Conservation (phyloP, 2,113 vertebrate species). For the Otolemur garnettii region DNA sequence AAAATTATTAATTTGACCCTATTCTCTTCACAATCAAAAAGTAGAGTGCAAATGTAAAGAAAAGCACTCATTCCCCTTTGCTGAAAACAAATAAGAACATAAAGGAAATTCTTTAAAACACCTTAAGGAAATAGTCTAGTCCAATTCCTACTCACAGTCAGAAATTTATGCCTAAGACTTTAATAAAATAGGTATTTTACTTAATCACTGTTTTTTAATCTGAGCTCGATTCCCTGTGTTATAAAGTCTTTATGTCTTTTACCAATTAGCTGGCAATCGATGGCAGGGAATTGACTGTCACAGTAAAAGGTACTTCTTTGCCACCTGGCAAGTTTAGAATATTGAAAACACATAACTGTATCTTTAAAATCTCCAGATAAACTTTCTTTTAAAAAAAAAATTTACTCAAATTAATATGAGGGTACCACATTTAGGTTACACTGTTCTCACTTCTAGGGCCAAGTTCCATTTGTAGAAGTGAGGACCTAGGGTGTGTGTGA, state of each 20-base stretch:
- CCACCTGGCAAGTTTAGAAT: neutral
- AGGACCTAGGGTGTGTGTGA: too few species aligned
- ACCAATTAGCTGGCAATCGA: neutral
- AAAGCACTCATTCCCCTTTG: neutral
- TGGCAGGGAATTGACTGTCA: neutral
- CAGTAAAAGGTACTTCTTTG: neutral
- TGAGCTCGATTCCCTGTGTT: neutral
- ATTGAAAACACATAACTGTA: neutral
- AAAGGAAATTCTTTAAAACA: conserved; percentile 30
- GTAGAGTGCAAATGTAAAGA: neutral
- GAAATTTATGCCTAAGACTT: neutral
- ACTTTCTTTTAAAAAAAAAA: too few species aligned
- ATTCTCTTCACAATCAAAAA: conserved; percentile 58
- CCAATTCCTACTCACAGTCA: neutral
- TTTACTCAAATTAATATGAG: too few species aligned
- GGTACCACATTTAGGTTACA: too few species aligned
- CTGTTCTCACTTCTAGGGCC: too few species aligned
- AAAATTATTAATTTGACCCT: conserved; percentile 21
- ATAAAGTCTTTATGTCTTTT: neutral
- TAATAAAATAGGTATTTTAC: conserved; percentile 30
- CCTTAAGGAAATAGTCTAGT: conserved; percentile 22
- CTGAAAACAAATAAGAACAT: conserved; percentile 47
- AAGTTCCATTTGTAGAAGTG: too few species aligned
- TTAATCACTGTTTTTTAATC: neutral
- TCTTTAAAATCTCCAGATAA: conserved; percentile 15